A percentile compares a stretch with the other conserved stretches of the same genome.
phyloP scores from a whole-genome alignment of 2,113 vertebrate species.

The Ploceus nigricollis region DNA sequence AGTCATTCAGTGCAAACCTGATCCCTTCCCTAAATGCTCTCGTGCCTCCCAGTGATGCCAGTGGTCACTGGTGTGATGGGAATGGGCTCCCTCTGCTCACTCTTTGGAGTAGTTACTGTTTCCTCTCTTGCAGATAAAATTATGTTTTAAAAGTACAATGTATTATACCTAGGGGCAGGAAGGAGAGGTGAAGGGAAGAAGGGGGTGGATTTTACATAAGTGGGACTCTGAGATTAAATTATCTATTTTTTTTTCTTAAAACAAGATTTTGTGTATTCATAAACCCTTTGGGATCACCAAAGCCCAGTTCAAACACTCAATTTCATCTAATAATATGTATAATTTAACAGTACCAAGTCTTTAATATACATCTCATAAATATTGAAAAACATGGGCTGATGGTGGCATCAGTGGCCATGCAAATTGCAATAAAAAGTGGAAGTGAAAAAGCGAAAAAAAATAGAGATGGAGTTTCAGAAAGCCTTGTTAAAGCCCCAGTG shows the following conservation, averaged over 20 bases:
- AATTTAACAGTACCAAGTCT: background rate
- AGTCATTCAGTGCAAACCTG: background rate
- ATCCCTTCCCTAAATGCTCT: background rate
- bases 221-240: background rate
- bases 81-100: background rate
- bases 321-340: background rate
- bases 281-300: background rate
- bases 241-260: background rate
- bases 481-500: background rate
- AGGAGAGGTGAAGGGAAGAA: background rate
- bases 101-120: background rate
- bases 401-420: background rate
- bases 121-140: background rate
- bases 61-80: background rate
- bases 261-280: background rate
- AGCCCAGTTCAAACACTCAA: background rate
- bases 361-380: background rate
- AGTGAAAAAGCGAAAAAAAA: background rate
- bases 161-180: background rate
- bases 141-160: background rate
- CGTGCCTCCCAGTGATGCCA: accelerated
- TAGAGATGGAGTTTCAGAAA: background rate
- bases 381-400: background rate
- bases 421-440: background rate
- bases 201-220: background rate